These are phyloP conservation scores for Morone saxatilis DNA, from an alignment of 2,113 vertebrate genomes.

Conservation along the genomic window DNA sequence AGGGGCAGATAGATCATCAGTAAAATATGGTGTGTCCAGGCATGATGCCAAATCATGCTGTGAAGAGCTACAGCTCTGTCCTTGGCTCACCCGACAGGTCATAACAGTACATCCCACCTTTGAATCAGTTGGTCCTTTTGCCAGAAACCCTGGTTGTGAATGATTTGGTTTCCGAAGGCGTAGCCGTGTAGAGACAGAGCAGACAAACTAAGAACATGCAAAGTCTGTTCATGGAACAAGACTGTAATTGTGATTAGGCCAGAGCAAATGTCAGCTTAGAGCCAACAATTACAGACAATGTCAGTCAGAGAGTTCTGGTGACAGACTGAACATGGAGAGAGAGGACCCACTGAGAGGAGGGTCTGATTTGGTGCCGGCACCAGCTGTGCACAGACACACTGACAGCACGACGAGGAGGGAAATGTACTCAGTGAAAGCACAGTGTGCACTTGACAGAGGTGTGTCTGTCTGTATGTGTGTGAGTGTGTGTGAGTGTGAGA, in stretches of 20 bases:
- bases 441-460: slow-evolving; percentile 34
- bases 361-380: slow-evolving; percentile 48
- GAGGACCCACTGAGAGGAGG: slow-evolving; percentile 26
- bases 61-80: slow-evolving; percentile 34
- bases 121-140: neutral
- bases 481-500: neutral
- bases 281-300: slow-evolving; percentile 33
- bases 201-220: slow-evolving; percentile 11
- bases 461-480: neutral
- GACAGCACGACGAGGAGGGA: slow-evolving; percentile 21
- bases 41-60: neutral
- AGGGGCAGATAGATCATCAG: slow-evolving; percentile 9
- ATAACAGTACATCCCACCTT: slow-evolving; percentile 6
- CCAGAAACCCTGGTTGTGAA: neutral
- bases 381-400: slow-evolving; percentile 55
- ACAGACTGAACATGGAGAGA: slow-evolving; percentile 10
- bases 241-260: slow-evolving; percentile 16
- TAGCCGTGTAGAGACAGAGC: neutral
- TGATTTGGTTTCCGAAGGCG: slow-evolving; percentile 4
- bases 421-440: slow-evolving; percentile 24
- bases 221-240: neutral
- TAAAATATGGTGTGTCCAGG: neutral
- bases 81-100: slow-evolving; percentile 11
- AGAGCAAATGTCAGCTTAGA: slow-evolving; percentile 35
- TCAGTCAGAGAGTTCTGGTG: slow-evolving; percentile 33